Evolutionary conservation across 1,140 invertebrate species (phyloP), one percentile per base, ranked within the genome.

Genomic region (Colletes latitarsis): DNA sequence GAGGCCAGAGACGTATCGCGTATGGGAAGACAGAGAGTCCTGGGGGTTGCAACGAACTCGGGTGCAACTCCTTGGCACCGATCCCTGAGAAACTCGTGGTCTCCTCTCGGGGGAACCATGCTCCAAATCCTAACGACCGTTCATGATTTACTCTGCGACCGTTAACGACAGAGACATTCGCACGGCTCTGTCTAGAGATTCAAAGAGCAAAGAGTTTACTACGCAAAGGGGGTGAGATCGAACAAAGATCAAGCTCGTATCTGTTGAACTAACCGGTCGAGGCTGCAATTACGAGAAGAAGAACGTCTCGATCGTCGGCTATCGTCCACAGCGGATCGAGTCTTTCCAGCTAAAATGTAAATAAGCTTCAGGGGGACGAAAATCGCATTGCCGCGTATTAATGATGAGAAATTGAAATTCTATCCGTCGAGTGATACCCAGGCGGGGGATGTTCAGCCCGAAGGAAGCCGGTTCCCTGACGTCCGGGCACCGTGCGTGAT

Each of bases 51-150:
- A 12, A 4, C 21, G 43, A 72, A 8, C 41, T 72, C 12, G 58
- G 15, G 39, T 9, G 58, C 69, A 62, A 72, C 41, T 55, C 60
- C 70, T 79, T 79, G 77, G 77, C 70, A 79, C 49, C 19, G 77
- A 15, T 73, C 60, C 69, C 77, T 41, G 15, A 64, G 57, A 64
- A 79, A 57, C 52, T 39, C 46, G 41, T 6, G 21, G 3, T 15
- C 4, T 14, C 0, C 6, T 60, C 74, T 41, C 77, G 0, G 5
- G 77, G 77, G 60, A 72, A 39, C 41, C 77, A 49, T 79, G 52
- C 52, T 73, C 77, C 15, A 79, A 79, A 79, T 73, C 70, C 77
- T 79, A 73, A 79, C 77, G 77, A 79, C 77, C 77, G 60, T 64
- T 79, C 70, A 46, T 73, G 77, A 79, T 79, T 79, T 73, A 79